Evolutionary conservation across 2,113 vertebrate genomes (phyloP), one percentile per base, ranked within the genome.

Genomic region (Hirundichthys speculiger): DNA sequence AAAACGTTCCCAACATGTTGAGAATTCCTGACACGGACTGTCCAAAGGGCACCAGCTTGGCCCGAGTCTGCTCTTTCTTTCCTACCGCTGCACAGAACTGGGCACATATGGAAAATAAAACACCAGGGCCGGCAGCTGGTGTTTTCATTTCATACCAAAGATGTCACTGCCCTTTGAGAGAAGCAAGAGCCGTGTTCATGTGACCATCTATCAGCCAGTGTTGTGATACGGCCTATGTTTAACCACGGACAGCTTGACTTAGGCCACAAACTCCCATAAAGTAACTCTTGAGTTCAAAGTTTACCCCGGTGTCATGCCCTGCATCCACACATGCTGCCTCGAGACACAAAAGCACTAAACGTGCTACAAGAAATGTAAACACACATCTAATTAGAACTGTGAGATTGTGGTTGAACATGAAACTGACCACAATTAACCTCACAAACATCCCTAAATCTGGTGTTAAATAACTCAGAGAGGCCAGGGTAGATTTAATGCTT

Each of bases 111-210:
- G 85, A 85, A 85, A 88, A 77, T 45, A 79, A 87, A 88, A 80
- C 86, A 73, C 69, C 66, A 47, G 10, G 57, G 63, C 58, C 64
- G 34, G 62, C 83, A 89, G 88, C 77, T 86, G 88, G 77, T 86
- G 82, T 84, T 90, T 84, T 86, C 77, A 75, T 87, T 80, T 88
- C 39, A 42, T 55, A 69, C 69, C 70, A 62, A 67, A 79, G 77
- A 81, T 79, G 77, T 87, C 80, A 79, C 67, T 77, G 75, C 61
- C 69, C 69, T 86, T 77, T 68, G 67, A 85, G 77, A 71, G 64
- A 78, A 82, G 68, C 58, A 75, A 63, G 75, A 64, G 61, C 70
- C 59, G 57, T 47, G 45, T 40, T 62, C 77, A 71, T 73, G 80
- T 80, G 73, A 84, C 65, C 69, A 51, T 66, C 67, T 45, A 75